phyloP scores from a whole-genome alignment of 2,888 invertebrate species.

The Acanthosepion esculentum region DNA sequence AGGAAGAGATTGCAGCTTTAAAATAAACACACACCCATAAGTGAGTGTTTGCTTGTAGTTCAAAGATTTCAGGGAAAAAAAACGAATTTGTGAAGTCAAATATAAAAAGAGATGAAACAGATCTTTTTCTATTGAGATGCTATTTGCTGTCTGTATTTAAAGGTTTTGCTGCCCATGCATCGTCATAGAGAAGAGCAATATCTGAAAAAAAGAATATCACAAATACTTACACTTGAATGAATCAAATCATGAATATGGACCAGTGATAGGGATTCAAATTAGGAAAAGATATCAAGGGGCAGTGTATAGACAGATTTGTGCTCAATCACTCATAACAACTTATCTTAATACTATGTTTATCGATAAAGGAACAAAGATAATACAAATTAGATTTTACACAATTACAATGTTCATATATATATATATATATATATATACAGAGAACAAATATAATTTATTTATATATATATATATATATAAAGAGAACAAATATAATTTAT shows the following conservation, averaged over 20 bases:
- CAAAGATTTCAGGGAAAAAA: neutral
- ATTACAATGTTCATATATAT: no score
- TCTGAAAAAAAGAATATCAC: neutral
- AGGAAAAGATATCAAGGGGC: neutral
- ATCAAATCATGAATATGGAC: neutral
- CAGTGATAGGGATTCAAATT: neutral
- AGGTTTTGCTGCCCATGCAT: neutral
- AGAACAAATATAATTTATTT: no score
- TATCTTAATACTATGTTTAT: neutral
- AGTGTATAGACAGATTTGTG: neutral
- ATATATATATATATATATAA: no score
- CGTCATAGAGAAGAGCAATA: neutral
- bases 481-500: no score
- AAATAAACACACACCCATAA: neutral
- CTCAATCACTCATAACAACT: neutral
- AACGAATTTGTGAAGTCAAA: neutral
- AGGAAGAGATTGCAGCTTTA: no score
- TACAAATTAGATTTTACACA: neutral
- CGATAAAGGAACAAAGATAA: neutral
- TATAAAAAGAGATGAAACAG: neutral
- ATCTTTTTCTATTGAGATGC: neutral
- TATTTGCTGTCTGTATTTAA: neutral
- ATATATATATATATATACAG: no score
- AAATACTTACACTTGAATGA: neutral
- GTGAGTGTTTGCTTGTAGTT: neutral